phyloP scores from a whole-genome alignment of 2,888 invertebrate species.

The Xanthia icteritia region DNA sequence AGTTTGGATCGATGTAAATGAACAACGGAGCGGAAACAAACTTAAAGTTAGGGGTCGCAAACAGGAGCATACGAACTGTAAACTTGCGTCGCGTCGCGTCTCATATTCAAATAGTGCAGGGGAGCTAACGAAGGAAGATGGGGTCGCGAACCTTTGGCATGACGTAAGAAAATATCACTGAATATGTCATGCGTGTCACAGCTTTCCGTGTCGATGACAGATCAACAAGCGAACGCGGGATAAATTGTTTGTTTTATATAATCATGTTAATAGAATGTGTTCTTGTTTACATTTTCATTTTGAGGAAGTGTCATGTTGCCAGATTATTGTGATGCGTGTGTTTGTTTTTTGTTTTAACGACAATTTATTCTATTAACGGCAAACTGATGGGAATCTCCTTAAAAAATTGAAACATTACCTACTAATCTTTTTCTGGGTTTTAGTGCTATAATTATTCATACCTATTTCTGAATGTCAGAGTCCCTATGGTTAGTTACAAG shows the following conservation, averaged over 20 bases:
- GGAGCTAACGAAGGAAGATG: constrained; percentile 83
- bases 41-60: constrained; percentile 86
- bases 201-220: constrained; percentile 58
- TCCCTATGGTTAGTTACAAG: no score
- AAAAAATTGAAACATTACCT: neutral
- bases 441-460: neutral
- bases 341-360: neutral
- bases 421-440: neutral
- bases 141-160: constrained; percentile 56
- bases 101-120: constrained; percentile 90
- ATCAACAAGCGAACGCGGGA: constrained; percentile 56
- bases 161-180: constrained; percentile 78
- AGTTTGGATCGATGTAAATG: constrained; percentile 79
- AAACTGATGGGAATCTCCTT: neutral
- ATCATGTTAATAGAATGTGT: constrained; percentile 52
- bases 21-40: constrained; percentile 79
- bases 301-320: neutral
- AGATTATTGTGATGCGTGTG: neutral
- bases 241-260: constrained; percentile 66
- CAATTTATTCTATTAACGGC: neutral
- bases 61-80: constrained; percentile 80
- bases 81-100: constrained; percentile 82
- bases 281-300: constrained; percentile 43
- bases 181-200: constrained; percentile 60
- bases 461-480: neutral